phyloP scores from a whole-genome alignment of 1,140 invertebrate genomes.

The Meloidogyne floridensis region DNA sequence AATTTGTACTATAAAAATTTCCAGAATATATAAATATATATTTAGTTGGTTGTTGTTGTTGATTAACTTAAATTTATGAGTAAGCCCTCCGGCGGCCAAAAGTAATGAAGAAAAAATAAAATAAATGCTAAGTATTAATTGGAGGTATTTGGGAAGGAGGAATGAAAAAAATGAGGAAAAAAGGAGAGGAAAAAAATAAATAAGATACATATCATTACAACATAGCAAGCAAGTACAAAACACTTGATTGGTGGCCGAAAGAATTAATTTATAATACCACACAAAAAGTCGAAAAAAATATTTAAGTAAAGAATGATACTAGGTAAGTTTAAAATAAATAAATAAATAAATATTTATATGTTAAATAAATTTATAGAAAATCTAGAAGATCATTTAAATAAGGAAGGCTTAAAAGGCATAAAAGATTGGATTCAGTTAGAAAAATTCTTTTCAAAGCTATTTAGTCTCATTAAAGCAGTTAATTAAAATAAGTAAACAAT shows the following conservation, averaged over 20 bases:
- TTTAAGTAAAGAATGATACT: not conserved
- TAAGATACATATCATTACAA: too few species aligned
- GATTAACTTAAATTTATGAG: constrained; percentile 6
- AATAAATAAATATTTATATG: too few species aligned
- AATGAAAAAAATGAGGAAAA: not conserved
- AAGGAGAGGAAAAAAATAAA: not conserved
- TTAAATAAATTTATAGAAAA: too few species aligned
- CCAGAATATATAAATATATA: not conserved
- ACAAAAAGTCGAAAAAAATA: not conserved
- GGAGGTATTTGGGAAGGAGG: not conserved
- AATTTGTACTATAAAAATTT: not conserved
- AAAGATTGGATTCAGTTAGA: too few species aligned
- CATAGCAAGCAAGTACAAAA: too few species aligned
- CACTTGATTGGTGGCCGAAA: too few species aligned
- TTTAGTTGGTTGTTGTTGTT: not conserved
- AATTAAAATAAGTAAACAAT: too few species aligned
- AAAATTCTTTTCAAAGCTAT: too few species aligned
- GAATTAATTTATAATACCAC: not conserved
- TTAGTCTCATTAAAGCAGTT: too few species aligned
- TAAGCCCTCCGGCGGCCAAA: constrained; percentile 9
- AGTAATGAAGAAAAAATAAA: constrained; percentile 18
- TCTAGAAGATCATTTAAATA: too few species aligned
- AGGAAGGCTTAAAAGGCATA: too few species aligned
- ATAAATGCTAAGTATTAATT: not conserved
- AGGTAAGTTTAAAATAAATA: not conserved